phyloP scores from a whole-genome alignment of 2,797 vertebrate species.

The Champsocephalus gunnari region DNA sequence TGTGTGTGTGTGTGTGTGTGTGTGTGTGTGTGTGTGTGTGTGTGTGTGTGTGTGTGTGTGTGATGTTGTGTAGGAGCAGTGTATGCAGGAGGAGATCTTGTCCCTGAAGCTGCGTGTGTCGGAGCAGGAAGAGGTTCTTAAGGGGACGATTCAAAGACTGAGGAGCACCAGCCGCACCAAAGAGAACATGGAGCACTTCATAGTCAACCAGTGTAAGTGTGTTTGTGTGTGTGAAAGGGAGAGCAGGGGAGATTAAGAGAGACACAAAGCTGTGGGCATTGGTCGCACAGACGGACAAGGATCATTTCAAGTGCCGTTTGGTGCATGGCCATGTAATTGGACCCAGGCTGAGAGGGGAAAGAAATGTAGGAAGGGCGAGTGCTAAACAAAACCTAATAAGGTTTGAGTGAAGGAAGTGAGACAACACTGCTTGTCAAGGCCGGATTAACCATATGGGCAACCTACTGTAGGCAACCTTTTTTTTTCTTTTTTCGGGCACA shows the following conservation, averaged over 20 bases:
- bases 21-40: neutral
- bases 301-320: neutral
- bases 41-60: conserved; percentile 20
- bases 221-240: neutral
- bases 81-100: conserved; percentile 88
- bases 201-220: conserved; percentile 91
- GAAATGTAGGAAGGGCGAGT: neutral
- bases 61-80: conserved; percentile 84
- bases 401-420: conserved; percentile 11
- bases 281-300: neutral
- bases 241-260: too few relatives aligned
- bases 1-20: conserved; percentile 27
- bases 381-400: conserved; percentile 14
- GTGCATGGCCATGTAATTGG: neutral
- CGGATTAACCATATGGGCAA: too few relatives aligned
- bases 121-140: conserved; percentile 89
- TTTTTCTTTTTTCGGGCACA: too few relatives aligned
- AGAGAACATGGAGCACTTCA: conserved; percentile 95
- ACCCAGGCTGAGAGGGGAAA: neutral
- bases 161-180: conserved; percentile 88
- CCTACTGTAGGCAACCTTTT: too few relatives aligned
- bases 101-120: conserved; percentile 86
- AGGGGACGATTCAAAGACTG: conserved; percentile 85
- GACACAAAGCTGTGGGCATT: neutral
- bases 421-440: neutral